Percentiles rank a stretch among this genome's conserved stretches.
Evolutionary conservation across 1,140 invertebrate genomes (phyloP).

Genomic region (Temnothorax longispinosus): DNA sequence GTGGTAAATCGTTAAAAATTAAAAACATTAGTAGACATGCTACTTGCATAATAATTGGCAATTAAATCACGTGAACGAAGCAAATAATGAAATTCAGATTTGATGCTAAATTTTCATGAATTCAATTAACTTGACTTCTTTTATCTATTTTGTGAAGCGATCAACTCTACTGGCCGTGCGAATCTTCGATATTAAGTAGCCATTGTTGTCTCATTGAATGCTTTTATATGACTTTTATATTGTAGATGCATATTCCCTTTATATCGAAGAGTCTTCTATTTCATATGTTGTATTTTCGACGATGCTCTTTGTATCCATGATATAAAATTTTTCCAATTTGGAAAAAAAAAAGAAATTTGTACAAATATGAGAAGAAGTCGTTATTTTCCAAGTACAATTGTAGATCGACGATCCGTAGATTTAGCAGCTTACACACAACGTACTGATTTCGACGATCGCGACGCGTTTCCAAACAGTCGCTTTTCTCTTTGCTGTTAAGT

Average conservation of each 20-base stretch:
- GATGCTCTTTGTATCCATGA: neutral
- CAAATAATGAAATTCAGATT: neutral
- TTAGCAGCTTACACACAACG: constrained; percentile 32
- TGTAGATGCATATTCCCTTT: constrained; percentile 37
- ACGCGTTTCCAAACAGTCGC: constrained; percentile 16
- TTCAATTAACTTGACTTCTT: neutral
- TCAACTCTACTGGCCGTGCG: constrained; percentile 20
- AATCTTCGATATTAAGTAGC: constrained; percentile 48
- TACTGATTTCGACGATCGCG: constrained; percentile 38
- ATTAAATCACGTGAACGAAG: neutral
- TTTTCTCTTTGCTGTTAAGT: constrained; percentile 27
- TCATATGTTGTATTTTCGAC: constrained; percentile 16
- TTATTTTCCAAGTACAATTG: neutral
- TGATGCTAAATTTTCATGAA: neutral
- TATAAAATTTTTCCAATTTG: constrained; percentile 8
- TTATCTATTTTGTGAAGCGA: neutral
- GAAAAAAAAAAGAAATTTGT: neutral
- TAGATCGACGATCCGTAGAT: constrained; percentile 46
- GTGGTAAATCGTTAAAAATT: neutral
- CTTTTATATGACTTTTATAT: constrained; percentile 46
- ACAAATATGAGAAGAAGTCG: neutral
- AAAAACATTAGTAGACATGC: neutral
- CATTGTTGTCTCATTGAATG: constrained; percentile 50
- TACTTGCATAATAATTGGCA: constrained; percentile 5
- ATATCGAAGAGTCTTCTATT: constrained; percentile 6